Evolutionary conservation across 2,797 vertebrate genomes (phyloP), one percentile per base, ranked within the genome.

Genomic region (Coluber constrictor): DNA sequence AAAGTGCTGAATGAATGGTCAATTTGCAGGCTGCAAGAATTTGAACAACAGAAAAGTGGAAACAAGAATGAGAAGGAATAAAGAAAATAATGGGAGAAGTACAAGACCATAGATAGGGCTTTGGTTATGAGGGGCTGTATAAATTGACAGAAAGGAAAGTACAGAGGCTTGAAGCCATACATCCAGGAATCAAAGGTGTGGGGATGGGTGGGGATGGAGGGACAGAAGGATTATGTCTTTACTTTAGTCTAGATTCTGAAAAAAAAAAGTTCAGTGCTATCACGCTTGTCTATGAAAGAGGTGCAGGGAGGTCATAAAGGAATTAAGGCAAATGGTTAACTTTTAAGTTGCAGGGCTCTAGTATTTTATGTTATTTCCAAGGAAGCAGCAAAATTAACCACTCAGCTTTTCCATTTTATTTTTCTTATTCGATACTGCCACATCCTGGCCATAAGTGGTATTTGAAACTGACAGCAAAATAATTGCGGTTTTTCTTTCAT

Each of bases 401-500:
- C n/a, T 90, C 63, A 54, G 29, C 10, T 27, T 47, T 90, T 61
- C 12, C 5, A 16, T 56, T 63, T n/a, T 3, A 55, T 54, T 89
- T 93, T 89, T 25, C 66, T 91, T 83, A 91, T 91, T 93, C 87
- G 56, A 90, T 93, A 47, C 93, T 93, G 90, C 93, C 93, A 89
- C 93, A 89, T 13, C 18, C 90, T 91, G 93, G 93, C 51, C 51
- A 47, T 56, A 54, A 9, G 27, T 56, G 20, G 87, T 51, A 93
- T 88, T 93, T 37, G 32, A 55, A 43, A 90, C 47, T 32, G 43
- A 87, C 16, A 87, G 54, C 18, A 63, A 63, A 43, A 37, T n/a
- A 9, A 37, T 79, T 63, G 15, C 0, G 23, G 79, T 15, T 23
- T 66, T 87, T 59, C n/a, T 15, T 57, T 66, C 60, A 16, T 32